phyloP scores from a whole-genome alignment of 2,797 vertebrate genomes.

The Stomatorhinus walkeri region DNA sequence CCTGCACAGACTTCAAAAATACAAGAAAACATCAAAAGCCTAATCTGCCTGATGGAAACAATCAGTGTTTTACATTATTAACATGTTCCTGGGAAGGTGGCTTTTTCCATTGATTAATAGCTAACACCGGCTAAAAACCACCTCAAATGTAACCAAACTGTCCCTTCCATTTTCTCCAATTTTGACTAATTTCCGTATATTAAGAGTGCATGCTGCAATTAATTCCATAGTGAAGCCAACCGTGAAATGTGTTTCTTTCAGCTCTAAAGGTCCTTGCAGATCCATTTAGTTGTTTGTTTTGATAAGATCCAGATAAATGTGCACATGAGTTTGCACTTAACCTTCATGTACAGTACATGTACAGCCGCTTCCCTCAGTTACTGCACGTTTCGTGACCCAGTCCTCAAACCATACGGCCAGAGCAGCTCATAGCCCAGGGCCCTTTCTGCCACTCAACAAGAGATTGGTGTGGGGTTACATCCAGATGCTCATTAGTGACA shows the following conservation, averaged over 20 bases:
- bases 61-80: background rate
- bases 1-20: background rate
- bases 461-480: conserved; percentile 28
- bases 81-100: background rate
- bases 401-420: background rate
- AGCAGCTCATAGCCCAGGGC: conserved; percentile 12
- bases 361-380: background rate
- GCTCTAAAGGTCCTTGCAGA: background rate
- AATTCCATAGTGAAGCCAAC: background rate
- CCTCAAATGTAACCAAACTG: background rate
- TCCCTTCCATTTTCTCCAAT: background rate
- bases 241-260: background rate
- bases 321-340: conserved; percentile 8
- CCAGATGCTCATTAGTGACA: conserved; percentile 52
- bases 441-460: conserved; percentile 9
- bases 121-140: background rate
- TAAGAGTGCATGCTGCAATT: background rate
- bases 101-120: background rate
- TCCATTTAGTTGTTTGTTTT: background rate
- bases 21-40: background rate
- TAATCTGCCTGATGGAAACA: background rate
- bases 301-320: background rate
- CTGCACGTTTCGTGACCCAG: background rate
- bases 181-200: background rate
- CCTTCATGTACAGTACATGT: background rate